Conservation (phyloP, 2,888 invertebrate genomes). For the Girardia tigrina region DNA sequence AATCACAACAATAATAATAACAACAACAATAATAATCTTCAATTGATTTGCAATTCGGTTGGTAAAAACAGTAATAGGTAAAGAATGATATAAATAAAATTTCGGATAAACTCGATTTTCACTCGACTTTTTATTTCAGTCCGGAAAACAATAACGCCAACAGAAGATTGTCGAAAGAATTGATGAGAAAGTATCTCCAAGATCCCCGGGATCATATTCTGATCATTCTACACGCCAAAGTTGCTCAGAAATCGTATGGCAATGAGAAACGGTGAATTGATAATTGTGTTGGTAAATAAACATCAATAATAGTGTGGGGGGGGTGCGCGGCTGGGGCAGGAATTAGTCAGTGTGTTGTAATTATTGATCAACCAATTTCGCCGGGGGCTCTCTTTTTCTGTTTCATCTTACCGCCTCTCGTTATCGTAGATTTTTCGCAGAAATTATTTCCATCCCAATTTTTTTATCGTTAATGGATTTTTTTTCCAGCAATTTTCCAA, state of each 20-base stretch:
- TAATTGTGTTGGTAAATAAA: neutral
- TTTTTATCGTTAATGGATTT: too few relatives aligned
- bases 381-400: too few relatives aligned
- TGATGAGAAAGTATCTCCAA: constrained; percentile 86
- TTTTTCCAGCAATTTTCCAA: too few relatives aligned
- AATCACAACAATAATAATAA: neutral
- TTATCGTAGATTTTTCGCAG: too few relatives aligned
- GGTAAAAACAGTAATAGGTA: constrained; percentile 8
- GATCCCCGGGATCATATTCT: constrained; percentile 59
- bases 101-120: neutral
- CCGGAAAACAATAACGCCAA: neutral
- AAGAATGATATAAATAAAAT: neutral
- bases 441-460: too few relatives aligned
- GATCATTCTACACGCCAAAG: constrained; percentile 93
- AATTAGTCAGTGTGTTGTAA: too few relatives aligned
- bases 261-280: constrained; percentile 71
- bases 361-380: too few relatives aligned
- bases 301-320: too few relatives aligned
- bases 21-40: neutral
- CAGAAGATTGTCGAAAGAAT: constrained; percentile 54
- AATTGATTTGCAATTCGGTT: neutral
- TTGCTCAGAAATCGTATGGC: constrained; percentile 97
- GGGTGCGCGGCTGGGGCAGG: too few relatives aligned
- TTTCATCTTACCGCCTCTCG: too few relatives aligned
- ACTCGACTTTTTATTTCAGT: neutral